Conservation (phyloP, 1,140 invertebrate species). For the Papilio dardanus region DNA sequence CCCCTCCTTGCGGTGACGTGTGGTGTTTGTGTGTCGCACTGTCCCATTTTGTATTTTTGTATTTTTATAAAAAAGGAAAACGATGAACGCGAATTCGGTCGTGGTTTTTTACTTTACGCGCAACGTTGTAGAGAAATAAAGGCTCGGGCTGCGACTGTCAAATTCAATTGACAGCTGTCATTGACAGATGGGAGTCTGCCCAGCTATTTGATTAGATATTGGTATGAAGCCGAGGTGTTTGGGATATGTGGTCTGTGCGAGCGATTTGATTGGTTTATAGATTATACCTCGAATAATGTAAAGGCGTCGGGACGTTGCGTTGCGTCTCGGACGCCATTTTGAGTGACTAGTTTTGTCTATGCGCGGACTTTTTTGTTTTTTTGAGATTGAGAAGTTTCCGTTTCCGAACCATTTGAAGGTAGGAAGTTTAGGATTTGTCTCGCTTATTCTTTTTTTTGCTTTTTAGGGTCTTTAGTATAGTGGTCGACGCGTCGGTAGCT, state of each 20-base stretch:
- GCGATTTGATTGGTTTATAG: constrained; percentile 51
- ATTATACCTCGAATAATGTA: constrained; percentile 45
- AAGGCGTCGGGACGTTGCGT: constrained; percentile 36
- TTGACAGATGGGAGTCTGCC: not conserved
- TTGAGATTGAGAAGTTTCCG: constrained; percentile 41
- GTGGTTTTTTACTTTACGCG: constrained; percentile 76
- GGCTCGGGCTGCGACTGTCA: constrained; percentile 12
- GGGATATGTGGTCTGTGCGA: constrained; percentile 75
- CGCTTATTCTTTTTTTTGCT: constrained; percentile 44
- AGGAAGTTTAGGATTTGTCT: constrained; percentile 52
- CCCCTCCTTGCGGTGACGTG: constrained; percentile 55
- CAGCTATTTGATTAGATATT: not conserved
- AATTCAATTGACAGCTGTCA: not conserved
- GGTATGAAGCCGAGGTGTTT: constrained; percentile 64
- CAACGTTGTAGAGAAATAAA: constrained; percentile 45
- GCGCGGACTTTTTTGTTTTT: constrained; percentile 38
- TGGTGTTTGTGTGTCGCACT: constrained; percentile 69
- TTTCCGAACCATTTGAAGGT: constrained; percentile 46
- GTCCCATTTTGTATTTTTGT: constrained; percentile 82
- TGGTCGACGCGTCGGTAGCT: constrained; percentile 28
- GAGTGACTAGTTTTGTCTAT: constrained; percentile 39
- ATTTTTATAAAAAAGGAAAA: constrained; percentile 79
- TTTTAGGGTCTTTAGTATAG: constrained; percentile 42
- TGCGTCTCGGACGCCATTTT: constrained; percentile 27
- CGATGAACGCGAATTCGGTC: constrained; percentile 73